Evolutionary conservation across 2,113 vertebrate species (phyloP), one percentile per base, ranked within the genome.

Genomic region (Rhinopomastus cyanomelas): DNA sequence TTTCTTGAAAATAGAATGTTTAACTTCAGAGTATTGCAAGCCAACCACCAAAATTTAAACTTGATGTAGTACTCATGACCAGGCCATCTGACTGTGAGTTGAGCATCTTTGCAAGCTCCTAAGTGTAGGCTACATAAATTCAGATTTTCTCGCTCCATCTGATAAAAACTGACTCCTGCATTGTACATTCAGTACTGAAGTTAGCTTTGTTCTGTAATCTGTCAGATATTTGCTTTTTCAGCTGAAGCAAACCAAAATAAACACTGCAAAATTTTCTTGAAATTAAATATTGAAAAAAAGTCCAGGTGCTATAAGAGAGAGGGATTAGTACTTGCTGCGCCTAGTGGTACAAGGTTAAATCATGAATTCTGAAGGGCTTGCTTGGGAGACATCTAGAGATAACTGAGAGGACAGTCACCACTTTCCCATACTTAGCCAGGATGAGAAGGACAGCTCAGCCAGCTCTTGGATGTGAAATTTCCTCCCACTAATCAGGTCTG

Each of bases 381-480:
- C 72, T 87, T 77, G 89, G 60, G 68, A 83, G 34, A 74, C 20
- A 48, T 71, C 21, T 32, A 77, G 49, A 66, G 52, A 83, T 48
- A 27, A 89, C 64, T 66, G 42, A 37, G 86, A 88, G 52, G 56
- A 51, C 26, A 73, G 29, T 77, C 44, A 29, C 37, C 11, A 9
- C 42, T n/a, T 89, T 72, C 29, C 37, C 6, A 23, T 85, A 57
- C 71, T 73, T 85, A 91, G 53, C 25, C 87, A 88, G 39, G 18
- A n/a, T 30, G 25, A 85, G 64, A 53, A 61, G 61, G 52, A 71
- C 56, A 83, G 53, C 48, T 69, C 72, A 85, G 79, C 29, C 55
- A 88, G 57, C 74, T 77, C 60, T 74, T 95, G 76, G 90, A 91
- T 44, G n/a, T 74, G 60, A 91, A 74, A 64, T 86, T 88, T 96